Conservation (phyloP, 2,113 vertebrate species). For the Dicaeum eximium region DNA sequence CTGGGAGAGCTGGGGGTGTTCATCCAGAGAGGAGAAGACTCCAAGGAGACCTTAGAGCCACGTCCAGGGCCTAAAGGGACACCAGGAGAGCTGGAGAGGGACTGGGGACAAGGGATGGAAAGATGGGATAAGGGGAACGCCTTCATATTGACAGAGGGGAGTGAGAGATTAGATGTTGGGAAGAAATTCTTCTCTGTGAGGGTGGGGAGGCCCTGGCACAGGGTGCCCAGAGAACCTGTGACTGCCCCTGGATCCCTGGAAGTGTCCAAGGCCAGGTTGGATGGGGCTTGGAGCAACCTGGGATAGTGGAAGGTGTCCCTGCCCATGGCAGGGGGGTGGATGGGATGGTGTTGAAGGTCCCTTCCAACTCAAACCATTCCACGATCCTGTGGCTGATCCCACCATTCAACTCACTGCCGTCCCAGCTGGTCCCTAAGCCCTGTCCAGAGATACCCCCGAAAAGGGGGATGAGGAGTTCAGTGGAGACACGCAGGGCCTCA, state of each 20-base stretch:
- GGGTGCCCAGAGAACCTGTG: neutral
- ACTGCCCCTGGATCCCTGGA: neutral
- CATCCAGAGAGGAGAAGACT: neutral
- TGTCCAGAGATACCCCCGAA: neutral
- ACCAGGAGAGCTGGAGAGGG: neutral
- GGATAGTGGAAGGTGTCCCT: neutral
- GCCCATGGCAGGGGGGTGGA: neutral
- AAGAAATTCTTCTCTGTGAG: neutral
- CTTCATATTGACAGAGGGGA: neutral
- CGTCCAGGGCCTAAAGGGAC: neutral
- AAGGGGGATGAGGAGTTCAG: neutral
- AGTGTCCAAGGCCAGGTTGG: neutral
- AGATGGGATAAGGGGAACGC: neutral
- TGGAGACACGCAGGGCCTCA: accelerated
- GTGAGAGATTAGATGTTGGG: neutral
- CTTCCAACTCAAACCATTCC: neutral
- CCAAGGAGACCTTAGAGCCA: neutral
- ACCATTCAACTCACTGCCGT: neutral
- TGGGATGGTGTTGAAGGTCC: neutral
- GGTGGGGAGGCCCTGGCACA: neutral
- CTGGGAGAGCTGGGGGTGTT: neutral
- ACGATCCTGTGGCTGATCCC: neutral
- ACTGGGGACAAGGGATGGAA: neutral
- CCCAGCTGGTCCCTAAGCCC: neutral
- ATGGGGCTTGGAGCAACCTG: accelerated